These are phyloP conservation scores for Indri indri DNA, from an alignment of 2,113 vertebrate species.

Conservation along the genomic window DNA sequence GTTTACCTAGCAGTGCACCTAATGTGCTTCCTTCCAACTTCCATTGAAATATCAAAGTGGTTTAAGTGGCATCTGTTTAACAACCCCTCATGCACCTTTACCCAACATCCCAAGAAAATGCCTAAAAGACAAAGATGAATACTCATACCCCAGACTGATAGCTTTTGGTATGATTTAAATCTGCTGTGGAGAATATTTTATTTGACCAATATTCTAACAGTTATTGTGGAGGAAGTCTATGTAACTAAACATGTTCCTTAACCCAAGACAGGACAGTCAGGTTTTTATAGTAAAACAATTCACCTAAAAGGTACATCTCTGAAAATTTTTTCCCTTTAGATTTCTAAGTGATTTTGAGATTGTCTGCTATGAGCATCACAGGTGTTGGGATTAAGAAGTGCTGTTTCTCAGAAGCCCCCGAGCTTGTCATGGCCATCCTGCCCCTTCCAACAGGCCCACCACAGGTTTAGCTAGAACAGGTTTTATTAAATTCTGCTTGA, in stretches of 20 bases:
- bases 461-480: neutral
- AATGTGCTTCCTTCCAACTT: neutral
- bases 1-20: neutral
- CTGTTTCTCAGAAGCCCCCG: neutral
- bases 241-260: slow-evolving; percentile 21
- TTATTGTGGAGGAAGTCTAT: neutral
- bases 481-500: slow-evolving; percentile 28
- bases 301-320: neutral
- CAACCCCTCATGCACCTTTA: neutral
- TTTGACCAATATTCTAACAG: neutral
- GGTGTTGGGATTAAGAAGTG: neutral
- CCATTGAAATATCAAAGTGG: neutral
- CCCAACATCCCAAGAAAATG: neutral
- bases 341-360: neutral
- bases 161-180: neutral
- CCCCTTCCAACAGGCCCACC: neutral
- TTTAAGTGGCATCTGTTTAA: neutral
- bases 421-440: neutral
- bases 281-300: neutral
- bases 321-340: neutral
- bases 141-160: neutral
- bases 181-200: neutral
- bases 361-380: neutral
- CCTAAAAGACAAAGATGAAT: neutral
- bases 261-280: neutral